phyloP scores from a whole-genome alignment of 2,797 vertebrate genomes.

The Acanthopagrus latus region DNA sequence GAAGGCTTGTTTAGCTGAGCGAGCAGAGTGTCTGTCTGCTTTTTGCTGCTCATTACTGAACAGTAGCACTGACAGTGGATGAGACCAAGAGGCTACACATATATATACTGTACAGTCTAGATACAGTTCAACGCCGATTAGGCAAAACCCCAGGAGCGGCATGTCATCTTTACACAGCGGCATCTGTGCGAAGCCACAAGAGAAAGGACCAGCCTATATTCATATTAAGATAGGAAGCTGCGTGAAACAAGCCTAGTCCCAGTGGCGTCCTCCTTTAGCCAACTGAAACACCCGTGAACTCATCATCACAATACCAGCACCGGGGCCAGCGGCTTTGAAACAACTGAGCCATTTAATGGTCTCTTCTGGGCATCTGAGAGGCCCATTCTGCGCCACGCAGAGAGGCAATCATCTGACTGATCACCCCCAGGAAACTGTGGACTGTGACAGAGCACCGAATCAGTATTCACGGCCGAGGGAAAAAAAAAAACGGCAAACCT shows the following conservation, averaged over 20 bases:
- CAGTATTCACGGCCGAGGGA: constrained; percentile 57
- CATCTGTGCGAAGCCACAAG: constrained; percentile 30
- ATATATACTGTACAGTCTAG: constrained; percentile 3
- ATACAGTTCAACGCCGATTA: constrained; percentile 20
- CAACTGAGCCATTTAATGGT: constrained; percentile 76
- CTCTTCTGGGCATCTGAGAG: constrained; percentile 75
- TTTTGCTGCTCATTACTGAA: constrained; percentile 67
- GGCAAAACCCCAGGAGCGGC: constrained; percentile 24
- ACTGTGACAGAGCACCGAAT: constrained; percentile 60
- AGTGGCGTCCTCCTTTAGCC: constrained; percentile 38
- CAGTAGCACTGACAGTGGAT: constrained; percentile 46
- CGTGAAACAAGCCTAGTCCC: constrained; percentile 46
- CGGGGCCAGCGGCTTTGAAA: constrained; percentile 63
- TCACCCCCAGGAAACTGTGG: constrained; percentile 67
- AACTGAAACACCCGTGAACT: constrained; percentile 50
- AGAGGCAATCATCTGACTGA: constrained; percentile 76
- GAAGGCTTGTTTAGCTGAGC: constrained; percentile 65
- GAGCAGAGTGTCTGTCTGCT: constrained; percentile 51
- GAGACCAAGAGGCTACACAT: constrained; percentile 33
- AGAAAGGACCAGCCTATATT: constrained; percentile 32
- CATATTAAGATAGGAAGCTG: constrained; percentile 37
- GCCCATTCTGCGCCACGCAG: constrained; percentile 61
- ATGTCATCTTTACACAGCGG: constrained; percentile 35
- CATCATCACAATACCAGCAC: constrained; percentile 64
- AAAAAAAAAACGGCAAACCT: constrained; percentile 34